Conservation (phyloP, 2,797 vertebrate genomes). For the Catharus ustulatus region DNA sequence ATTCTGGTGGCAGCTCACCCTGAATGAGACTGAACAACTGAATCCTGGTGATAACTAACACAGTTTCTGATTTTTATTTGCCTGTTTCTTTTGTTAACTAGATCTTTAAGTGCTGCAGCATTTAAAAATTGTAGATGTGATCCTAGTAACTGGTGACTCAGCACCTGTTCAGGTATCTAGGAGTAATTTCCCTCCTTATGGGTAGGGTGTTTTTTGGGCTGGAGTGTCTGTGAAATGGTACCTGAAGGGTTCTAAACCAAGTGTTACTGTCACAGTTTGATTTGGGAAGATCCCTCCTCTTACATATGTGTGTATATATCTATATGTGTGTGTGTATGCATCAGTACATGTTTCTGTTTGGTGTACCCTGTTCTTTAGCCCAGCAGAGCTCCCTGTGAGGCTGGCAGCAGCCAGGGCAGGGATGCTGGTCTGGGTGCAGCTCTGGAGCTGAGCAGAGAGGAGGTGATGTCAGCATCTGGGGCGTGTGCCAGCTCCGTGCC, state of each 20-base stretch:
- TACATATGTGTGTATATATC: no score
- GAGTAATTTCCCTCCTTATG: not conserved
- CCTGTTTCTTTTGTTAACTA: not conserved
- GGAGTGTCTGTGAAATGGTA: not conserved
- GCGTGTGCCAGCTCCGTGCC: not conserved
- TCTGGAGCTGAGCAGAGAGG: not conserved
- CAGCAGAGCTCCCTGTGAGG: not conserved
- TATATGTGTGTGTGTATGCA: no score
- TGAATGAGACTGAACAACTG: not conserved
- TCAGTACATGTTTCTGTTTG: not conserved
- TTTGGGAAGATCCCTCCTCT: not conserved
- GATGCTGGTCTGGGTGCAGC: not conserved
- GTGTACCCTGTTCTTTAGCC: not conserved
- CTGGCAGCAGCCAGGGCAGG: not conserved
- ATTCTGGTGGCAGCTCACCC: not conserved
- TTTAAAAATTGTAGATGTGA: not conserved
- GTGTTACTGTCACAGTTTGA: not conserved
- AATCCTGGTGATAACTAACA: not conserved
- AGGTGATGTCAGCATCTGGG: conserved; percentile 26
- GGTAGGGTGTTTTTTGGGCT: not conserved
- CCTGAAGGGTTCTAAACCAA: not conserved
- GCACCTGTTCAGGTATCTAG: not conserved
- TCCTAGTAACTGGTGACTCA: not conserved
- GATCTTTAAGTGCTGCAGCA: not conserved
- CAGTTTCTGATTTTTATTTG: not conserved